Evolutionary conservation across 2,888 invertebrate species (phyloP), one percentile per base, ranked within the genome.

Genomic region (Chorisops tibialis): DNA sequence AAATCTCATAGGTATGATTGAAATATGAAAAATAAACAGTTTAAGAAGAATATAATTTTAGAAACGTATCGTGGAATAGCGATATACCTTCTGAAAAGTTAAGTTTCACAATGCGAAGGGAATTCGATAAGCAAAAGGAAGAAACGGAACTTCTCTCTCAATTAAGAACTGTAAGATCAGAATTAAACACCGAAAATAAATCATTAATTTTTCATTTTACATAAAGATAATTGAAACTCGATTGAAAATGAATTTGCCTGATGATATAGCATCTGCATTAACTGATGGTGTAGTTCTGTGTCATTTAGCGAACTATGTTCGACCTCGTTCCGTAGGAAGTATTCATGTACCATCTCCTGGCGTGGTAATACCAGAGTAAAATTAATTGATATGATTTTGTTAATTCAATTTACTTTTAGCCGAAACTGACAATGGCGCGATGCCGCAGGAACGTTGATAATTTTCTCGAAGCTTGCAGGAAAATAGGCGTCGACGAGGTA

Each of bases 371-470:
- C 60, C n/a, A 11, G 11, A 49, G 7, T 5, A 47, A 5, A 9
- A 47, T 16, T 9, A 11, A 35, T 3, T 48, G 12, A 9, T 24
- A 18, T 12, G 16, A 12, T 37, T n/a, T 24, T 63, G 16, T 38
- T 18, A 51, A 48, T 51, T 30, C 21, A 19, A 35, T 63, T 47
- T 24, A 54, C 41, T 50, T 68, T 62, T 84, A 96, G 95, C 94
- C 95, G 38, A 95, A 95, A 79, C 79, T 96, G 69, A 92, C 95
- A n/a, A 90, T 93, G 87, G 93, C 96, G 43, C 86, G 96, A 71
- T 95, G 95, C 81, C 84, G 95, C 71, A 84, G 93, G 73, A 96
- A 96, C 77, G 95, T 96, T 24, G 96, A 96, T 76, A 96, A 96
- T 80, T 96, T 96, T 74, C 80, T 96, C 69, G 94, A 95, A 73